Conservation (phyloP, 92 coral and sea anemone species). For the Palythoa grandis region DNA sequence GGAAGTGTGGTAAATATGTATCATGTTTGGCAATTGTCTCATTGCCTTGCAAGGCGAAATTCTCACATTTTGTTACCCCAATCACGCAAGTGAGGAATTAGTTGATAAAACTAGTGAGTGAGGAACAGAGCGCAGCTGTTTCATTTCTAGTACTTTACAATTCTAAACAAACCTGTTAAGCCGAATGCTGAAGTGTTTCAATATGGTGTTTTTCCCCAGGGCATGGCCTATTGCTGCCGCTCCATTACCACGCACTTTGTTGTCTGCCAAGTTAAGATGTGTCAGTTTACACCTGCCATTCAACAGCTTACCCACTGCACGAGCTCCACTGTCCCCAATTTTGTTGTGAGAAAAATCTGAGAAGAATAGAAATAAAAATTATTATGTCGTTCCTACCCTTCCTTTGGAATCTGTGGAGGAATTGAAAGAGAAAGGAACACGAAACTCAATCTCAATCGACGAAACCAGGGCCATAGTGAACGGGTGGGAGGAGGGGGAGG, state of each 20-base stretch:
- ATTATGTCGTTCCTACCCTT: no score
- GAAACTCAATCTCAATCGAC: no score
- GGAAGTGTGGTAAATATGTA: no score
- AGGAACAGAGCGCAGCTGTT: no score
- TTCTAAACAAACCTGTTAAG: constrained; percentile 69
- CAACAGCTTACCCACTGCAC: constrained; percentile 93
- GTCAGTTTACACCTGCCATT: constrained; percentile 90
- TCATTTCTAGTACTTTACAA: neutral
- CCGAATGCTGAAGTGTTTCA: constrained; percentile 74
- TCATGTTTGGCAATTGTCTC: no score
- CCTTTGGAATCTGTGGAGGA: neutral
- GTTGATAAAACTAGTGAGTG: no score
- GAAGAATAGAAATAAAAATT: neutral
- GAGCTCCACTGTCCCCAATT: constrained; percentile 96
- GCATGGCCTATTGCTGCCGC: constrained; percentile 97
- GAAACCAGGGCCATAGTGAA: no score
- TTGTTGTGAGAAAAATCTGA: constrained; percentile 96
- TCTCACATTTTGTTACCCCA: no score
- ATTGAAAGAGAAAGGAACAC: neutral
- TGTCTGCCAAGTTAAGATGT: constrained; percentile 80
- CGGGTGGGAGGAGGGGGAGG: no score
- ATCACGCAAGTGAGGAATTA: no score
- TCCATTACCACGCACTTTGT: constrained; percentile 87
- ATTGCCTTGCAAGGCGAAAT: no score
- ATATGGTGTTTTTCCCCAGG: constrained; percentile 81